Evolutionary conservation across 2,113 vertebrate genomes (phyloP).

Genomic region (Cyanoramphus novaezelandiae): DNA sequence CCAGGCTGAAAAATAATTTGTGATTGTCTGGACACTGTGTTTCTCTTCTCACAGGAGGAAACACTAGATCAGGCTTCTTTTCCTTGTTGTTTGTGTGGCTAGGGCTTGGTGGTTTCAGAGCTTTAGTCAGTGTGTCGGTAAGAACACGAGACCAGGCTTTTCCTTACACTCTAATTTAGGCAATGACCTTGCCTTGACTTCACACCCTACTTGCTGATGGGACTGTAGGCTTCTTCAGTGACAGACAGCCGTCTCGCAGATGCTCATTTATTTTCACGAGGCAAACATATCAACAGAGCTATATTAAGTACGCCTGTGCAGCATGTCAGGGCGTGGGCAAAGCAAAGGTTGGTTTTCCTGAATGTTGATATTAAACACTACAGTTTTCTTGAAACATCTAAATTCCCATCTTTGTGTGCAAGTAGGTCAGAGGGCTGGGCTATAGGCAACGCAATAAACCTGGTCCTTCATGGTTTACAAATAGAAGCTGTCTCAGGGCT

Average conservation of each 20-base stretch:
- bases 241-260: background rate
- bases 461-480: background rate
- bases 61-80: background rate
- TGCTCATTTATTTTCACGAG: background rate
- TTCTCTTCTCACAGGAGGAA: background rate
- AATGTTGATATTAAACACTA: background rate
- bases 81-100: background rate
- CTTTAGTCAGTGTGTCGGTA: background rate
- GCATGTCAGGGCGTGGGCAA: background rate
- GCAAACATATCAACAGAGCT: background rate
- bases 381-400: background rate
- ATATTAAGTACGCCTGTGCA: background rate
- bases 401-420: background rate
- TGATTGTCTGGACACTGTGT: background rate
- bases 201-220: background rate
- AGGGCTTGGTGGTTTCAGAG: background rate
- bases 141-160: background rate
- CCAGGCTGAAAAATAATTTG: background rate
- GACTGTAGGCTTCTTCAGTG: background rate
- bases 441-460: background rate
- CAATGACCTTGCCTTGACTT: conserved; percentile 43
- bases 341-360: background rate
- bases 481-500: background rate
- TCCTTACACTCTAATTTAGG: background rate
- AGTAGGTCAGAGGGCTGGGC: background rate